Conservation (phyloP, 2,888 invertebrate genomes). For the Linnaemya vulpina region DNA sequence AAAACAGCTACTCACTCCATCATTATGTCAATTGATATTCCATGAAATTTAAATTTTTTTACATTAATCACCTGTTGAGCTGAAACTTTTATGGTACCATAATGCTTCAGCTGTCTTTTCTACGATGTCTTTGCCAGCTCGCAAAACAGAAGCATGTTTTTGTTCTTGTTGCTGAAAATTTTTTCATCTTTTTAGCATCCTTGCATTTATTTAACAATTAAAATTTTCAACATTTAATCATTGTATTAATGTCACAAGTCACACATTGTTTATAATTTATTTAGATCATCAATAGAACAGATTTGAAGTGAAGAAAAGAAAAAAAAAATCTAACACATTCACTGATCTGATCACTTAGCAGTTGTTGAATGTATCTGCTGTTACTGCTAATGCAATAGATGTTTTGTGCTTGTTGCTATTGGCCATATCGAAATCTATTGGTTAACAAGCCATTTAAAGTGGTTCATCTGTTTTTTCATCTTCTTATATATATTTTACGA, state of each 20-base stretch:
- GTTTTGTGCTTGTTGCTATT: constrained; percentile 34
- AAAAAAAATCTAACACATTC: constrained; percentile 40
- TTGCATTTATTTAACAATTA: constrained; percentile 71
- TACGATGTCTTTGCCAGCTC: constrained; percentile 58
- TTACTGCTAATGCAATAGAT: constrained; percentile 14
- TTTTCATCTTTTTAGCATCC: constrained; percentile 50
- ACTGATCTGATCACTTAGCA: constrained; percentile 51
- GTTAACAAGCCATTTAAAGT: constrained; percentile 65
- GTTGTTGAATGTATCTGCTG: constrained; percentile 37
- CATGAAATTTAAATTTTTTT: constrained; percentile 67
- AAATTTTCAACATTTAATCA: constrained; percentile 72
- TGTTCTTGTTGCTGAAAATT: background rate
- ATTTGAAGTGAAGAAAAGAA: constrained; percentile 21
- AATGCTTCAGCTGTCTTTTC: constrained; percentile 12
- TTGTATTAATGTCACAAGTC: constrained; percentile 72
- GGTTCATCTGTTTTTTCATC: constrained; percentile 57
- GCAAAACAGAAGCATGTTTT: constrained; percentile 56
- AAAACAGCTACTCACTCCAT: constrained; percentile 63
- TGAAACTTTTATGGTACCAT: constrained; percentile 52
- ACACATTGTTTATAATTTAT: constrained; percentile 70
- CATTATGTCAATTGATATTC: constrained; percentile 72
- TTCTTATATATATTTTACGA: constrained; percentile 10
- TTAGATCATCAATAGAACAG: constrained; percentile 66
- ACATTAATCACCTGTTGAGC: constrained; percentile 64
- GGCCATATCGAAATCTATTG: constrained; percentile 55